Percentiles rank a stretch among this genome's conserved stretches.
Conservation (phyloP, 1,140 invertebrate species). For the Nomia melanderi region DNA sequence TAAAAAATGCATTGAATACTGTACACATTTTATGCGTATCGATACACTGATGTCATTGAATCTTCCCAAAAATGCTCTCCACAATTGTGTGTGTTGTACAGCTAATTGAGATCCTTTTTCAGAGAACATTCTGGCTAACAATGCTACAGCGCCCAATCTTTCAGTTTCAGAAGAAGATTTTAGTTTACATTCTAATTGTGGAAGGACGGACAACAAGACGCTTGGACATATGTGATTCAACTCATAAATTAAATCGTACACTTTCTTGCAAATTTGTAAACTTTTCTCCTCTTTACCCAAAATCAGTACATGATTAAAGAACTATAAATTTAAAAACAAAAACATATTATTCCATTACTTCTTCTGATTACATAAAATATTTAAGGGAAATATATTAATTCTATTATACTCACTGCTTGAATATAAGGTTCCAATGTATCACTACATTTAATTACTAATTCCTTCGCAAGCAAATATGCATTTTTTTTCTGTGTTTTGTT, state of each 20-base stretch:
- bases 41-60: slow-evolving; percentile 97
- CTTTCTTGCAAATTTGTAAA: slow-evolving; percentile 90
- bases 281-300: slow-evolving; percentile 93
- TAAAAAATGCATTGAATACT: slow-evolving; percentile 98
- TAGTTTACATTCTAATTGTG: slow-evolving; percentile 95
- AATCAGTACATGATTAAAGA: slow-evolving; percentile 97
- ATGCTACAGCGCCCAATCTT: slow-evolving; percentile 91
- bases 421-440: slow-evolving; percentile 97
- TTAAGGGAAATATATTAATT: background rate
- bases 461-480: slow-evolving; percentile 94
- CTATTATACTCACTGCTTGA: slow-evolving; percentile 87
- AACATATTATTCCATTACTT: slow-evolving; percentile 1
- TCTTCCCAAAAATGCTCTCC: slow-evolving; percentile 94
- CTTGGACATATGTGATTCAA: slow-evolving; percentile 96
- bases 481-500: slow-evolving; percentile 94
- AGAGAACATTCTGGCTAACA: slow-evolving; percentile 98
- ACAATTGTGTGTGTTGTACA: slow-evolving; percentile 90
- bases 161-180: slow-evolving; percentile 94
- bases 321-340: slow-evolving; percentile 82
- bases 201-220: slow-evolving; percentile 93
- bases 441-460: slow-evolving; percentile 94
- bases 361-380: background rate
- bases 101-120: slow-evolving; percentile 96
- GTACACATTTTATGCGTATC: slow-evolving; percentile 97
- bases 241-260: slow-evolving; percentile 98